These are phyloP conservation scores for Zhengitettix transpicula DNA, from an alignment of 2,888 invertebrate genomes.

Conservation along the genomic window DNA sequence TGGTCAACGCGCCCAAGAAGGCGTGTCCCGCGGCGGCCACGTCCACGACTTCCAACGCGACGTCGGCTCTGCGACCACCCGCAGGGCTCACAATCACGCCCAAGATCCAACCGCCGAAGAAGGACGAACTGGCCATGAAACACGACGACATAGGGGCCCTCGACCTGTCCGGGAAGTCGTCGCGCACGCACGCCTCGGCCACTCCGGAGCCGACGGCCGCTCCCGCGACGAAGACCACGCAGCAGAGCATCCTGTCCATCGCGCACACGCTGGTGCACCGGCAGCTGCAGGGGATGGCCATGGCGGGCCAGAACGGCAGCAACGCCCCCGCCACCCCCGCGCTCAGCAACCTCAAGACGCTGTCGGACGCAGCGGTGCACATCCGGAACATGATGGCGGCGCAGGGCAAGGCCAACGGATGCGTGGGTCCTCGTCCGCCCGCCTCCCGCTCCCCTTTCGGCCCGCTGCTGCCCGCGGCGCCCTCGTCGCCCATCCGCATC, in stretches of 20 bases:
- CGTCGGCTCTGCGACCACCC: conserved; percentile 11
- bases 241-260: conserved; percentile 14
- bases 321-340: not conserved
- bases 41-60: not conserved
- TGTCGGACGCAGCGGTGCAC: conserved; percentile 24
- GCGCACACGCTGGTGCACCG: conserved; percentile 15
- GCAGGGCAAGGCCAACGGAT: conserved; percentile 2
- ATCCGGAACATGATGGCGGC: conserved; percentile 20
- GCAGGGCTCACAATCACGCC: conserved; percentile 15
- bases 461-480: not conserved
- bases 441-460: not conserved
- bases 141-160: conserved; percentile 34
- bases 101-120: conserved; percentile 15
- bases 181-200: conserved; percentile 11
- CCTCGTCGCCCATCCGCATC: conserved; percentile 6
- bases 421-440: not conserved
- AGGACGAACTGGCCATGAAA: conserved; percentile 15
- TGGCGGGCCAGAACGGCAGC: conserved; percentile 1
- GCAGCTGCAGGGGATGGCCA: conserved; percentile 10
- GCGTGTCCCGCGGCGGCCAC: not conserved
- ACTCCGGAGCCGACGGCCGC: conserved; percentile 1
- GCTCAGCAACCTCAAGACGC: conserved; percentile 37
- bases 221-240: not conserved
- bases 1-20: conserved; percentile 14
- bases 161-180: conserved; percentile 32